A percentile compares a stretch with the other conserved stretches of the same genome.
These are phyloP conservation scores for Romanogobio albipinnatus DNA, from an alignment of 2,113 vertebrate genomes.

Conservation along the genomic window DNA sequence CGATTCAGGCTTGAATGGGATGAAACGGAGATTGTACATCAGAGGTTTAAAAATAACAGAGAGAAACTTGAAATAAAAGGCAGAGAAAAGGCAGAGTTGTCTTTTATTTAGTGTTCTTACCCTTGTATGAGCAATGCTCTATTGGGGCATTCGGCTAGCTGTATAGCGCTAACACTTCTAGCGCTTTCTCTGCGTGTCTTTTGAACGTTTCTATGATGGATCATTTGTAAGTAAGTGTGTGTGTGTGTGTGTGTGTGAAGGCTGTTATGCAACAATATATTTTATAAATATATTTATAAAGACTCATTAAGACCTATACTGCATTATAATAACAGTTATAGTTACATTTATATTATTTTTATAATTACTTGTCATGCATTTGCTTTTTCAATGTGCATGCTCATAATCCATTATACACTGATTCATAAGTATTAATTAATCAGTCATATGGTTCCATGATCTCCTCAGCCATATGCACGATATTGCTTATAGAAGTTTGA, in stretches of 20 bases:
- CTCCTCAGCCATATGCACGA: too few relatives aligned
- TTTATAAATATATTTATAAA: too few relatives aligned
- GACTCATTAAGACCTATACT: too few relatives aligned
- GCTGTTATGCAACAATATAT: background rate
- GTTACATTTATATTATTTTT: too few relatives aligned
- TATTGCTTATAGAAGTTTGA: too few relatives aligned
- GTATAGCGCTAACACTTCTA: background rate
- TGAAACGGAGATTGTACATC: background rate
- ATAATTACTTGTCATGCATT: too few relatives aligned
- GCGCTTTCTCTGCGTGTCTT: background rate
- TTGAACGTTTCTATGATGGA: background rate
- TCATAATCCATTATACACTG: too few relatives aligned
- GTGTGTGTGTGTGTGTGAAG: background rate
- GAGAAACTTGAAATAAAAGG: background rate
- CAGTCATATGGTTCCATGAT: too few relatives aligned
- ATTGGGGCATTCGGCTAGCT: background rate
- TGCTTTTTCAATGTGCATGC: too few relatives aligned
- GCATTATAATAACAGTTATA: too few relatives aligned
- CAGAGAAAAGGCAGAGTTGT: background rate
- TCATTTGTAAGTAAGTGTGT: background rate
- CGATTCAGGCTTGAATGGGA: background rate
- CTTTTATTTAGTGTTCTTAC: background rate
- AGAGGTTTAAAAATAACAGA: constrained; percentile 7
- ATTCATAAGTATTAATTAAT: too few relatives aligned
- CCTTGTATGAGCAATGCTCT: background rate